Evolutionary conservation across 2,113 vertebrate genomes (phyloP), one percentile per base, ranked within the genome.

Genomic region (Nerophis ophidion): DNA sequence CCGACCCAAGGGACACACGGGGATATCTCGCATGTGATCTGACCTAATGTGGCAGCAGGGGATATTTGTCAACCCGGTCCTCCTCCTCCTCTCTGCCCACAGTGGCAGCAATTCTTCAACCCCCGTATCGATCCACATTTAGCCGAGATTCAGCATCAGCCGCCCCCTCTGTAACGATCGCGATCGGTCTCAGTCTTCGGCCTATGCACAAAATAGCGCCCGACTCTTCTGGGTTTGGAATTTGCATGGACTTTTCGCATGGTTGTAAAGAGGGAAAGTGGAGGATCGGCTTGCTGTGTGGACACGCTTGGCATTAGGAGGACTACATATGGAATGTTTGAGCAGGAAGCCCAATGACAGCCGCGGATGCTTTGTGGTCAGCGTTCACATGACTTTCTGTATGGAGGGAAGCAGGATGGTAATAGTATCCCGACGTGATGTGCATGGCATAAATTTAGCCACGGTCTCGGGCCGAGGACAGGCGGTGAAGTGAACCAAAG

Each of bases 351-450:
- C 72, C 79, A 72, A 60, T 46, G 72, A 77, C 70, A 66, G 78
- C 76, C 77, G 7, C 40, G 44, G 60, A 81, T 60, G 76, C 79
- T 54, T 56, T 83, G 86, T 76, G 83, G 83, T 75, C 70, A 63
- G 65, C 70, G 64, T 79, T 84, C 84, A 77, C 84, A 87, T 86
- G 83, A 83, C 80, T 77, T 36, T 65, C 58, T 62, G 71, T 81
- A 63, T 68, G 68, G 73, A 19, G 57, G 72, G 72, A 61, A 66
- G 48, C 62, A 35, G 57, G 65, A 75, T 77, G 75, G 89, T 90
- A 89, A 90, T 77, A 87, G 78, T 87, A 89, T 89, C 87, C 78
- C 80, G 71, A 80, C 76, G 70, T 88, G 86, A 87, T 86, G 82
- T 70, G 70, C 54, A 14, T 60, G 75, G 62, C 71, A 79, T 88